Evolutionary conservation across 2,113 vertebrate genomes (phyloP).

Genomic region (Hyla sarda): DNA sequence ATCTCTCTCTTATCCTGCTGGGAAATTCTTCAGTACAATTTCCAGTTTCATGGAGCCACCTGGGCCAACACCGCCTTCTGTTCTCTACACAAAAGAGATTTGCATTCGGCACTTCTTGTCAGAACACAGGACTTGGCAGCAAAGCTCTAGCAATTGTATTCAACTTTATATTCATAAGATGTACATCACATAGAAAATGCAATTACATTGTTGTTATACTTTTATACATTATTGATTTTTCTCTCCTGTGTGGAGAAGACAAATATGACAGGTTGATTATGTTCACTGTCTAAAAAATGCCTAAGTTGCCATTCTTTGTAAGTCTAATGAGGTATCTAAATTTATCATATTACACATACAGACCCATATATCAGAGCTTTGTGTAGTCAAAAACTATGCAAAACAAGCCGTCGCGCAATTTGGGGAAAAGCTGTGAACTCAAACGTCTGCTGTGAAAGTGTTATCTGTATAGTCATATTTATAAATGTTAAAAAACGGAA

Average conservation of each 20-base stretch:
- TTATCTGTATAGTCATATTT: background rate
- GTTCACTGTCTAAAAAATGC: slow-evolving; percentile 52
- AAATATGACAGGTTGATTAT: slow-evolving; percentile 51
- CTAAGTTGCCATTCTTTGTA: slow-evolving; percentile 41
- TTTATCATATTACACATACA: slow-evolving; percentile 34
- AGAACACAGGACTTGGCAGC: slow-evolving; percentile 3
- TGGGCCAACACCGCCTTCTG: no score
- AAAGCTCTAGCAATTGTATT: slow-evolving; percentile 13
- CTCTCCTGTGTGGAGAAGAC: slow-evolving; percentile 15
- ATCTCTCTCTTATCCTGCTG: background rate
- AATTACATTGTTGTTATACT: slow-evolving; percentile 53
- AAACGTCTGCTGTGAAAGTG: background rate
- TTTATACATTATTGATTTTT: slow-evolving; percentile 55
- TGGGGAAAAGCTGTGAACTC: background rate
- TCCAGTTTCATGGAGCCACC: background rate
- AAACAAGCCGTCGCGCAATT: background rate
- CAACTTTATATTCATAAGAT: slow-evolving; percentile 48
- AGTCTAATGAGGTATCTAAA: slow-evolving; percentile 46
- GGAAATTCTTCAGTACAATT: background rate
- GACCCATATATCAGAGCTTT: background rate
- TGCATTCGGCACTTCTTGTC: slow-evolving; percentile 9
- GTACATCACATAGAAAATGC: slow-evolving; percentile 46
- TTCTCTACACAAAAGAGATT: background rate
- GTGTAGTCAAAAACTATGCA: background rate
- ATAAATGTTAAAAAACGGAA: no score